Conservation (phyloP, 2,888 invertebrate genomes). For the Lymantria monacha region DNA sequence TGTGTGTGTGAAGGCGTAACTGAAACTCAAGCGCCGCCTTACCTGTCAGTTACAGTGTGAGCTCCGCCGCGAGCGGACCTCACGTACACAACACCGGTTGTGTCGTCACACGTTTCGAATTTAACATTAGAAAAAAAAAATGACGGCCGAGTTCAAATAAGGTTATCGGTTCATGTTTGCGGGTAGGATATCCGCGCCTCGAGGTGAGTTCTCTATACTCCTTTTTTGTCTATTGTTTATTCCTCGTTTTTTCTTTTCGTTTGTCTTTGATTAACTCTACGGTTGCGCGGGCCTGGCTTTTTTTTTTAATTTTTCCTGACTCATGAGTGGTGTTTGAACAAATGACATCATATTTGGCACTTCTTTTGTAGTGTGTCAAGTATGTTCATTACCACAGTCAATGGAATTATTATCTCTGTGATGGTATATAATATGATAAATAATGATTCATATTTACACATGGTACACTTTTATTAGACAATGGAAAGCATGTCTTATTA, state of each 20-base stretch:
- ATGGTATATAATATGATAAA: conserved; percentile 29
- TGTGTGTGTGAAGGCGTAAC: conserved; percentile 65
- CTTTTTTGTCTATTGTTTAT: conserved; percentile 42
- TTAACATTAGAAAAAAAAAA: conserved; percentile 36
- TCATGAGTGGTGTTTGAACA: conserved; percentile 23
- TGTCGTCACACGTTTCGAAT: conserved; percentile 31
- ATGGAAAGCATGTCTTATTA: conserved; percentile 22
- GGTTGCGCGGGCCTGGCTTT: conserved; percentile 43
- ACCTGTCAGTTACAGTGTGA: conserved; percentile 53
- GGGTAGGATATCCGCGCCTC: conserved; percentile 63
- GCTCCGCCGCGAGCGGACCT: conserved; percentile 52
- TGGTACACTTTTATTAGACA: conserved; percentile 16
- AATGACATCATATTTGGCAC: conserved; percentile 41
- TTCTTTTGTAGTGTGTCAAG: conserved; percentile 33
- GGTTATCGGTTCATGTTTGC: conserved; percentile 65
- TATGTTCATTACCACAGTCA: conserved; percentile 29
- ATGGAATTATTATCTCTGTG: conserved; percentile 26
- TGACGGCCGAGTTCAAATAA: conserved; percentile 65
- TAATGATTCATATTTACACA: conserved; percentile 38
- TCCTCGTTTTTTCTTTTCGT: conserved; percentile 31
- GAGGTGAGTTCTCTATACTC: conserved; percentile 57
- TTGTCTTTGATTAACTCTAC: conserved; percentile 58
- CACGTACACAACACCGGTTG: conserved; percentile 8
- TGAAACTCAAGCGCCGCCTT: conserved; percentile 67
- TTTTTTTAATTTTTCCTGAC: conserved; percentile 29